Evolutionary conservation across 2,888 invertebrate species (phyloP).

Genomic region (Plebejus melissa): DNA sequence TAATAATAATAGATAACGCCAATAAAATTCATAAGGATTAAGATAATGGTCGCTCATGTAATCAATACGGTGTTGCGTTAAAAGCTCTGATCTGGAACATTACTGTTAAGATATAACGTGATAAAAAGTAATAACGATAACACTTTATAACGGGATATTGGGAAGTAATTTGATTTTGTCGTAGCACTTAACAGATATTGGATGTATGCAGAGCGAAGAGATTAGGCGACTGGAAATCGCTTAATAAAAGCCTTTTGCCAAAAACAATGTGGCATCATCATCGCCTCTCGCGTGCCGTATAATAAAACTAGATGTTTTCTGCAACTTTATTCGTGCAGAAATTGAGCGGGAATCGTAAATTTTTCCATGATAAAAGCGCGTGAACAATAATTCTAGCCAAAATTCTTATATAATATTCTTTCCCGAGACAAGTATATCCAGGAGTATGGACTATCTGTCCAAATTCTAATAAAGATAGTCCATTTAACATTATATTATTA

Average conservation of each 20-base stretch:
- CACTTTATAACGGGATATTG: slow-evolving; percentile 25
- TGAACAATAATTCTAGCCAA: too few relatives aligned
- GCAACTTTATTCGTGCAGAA: neutral
- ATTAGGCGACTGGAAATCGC: slow-evolving; percentile 15
- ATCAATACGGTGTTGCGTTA: neutral
- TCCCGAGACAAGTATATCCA: too few relatives aligned
- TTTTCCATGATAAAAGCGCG: neutral
- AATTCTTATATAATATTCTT: too few relatives aligned
- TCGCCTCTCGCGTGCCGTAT: neutral
- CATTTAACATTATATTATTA: too few relatives aligned
- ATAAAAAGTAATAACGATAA: slow-evolving; percentile 25
- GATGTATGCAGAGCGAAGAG: slow-evolving; percentile 13
- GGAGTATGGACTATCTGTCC: too few relatives aligned
- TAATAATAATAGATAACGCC: neutral
- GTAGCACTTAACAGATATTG: slow-evolving; percentile 25
- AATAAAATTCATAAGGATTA: neutral
- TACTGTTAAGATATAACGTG: slow-evolving; percentile 20
- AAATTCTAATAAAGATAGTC: too few relatives aligned
- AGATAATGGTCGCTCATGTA: neutral
- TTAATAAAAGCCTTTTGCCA: slow-evolving; percentile 1
- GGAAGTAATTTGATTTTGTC: slow-evolving; percentile 24
- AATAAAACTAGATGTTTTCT: neutral
- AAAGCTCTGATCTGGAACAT: slow-evolving; percentile 3
- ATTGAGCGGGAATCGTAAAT: neutral
- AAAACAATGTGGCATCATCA: neutral